These are phyloP conservation scores for Drosophila pallidifrons DNA, from an alignment of 1,140 invertebrate species.

Conservation along the genomic window DNA sequence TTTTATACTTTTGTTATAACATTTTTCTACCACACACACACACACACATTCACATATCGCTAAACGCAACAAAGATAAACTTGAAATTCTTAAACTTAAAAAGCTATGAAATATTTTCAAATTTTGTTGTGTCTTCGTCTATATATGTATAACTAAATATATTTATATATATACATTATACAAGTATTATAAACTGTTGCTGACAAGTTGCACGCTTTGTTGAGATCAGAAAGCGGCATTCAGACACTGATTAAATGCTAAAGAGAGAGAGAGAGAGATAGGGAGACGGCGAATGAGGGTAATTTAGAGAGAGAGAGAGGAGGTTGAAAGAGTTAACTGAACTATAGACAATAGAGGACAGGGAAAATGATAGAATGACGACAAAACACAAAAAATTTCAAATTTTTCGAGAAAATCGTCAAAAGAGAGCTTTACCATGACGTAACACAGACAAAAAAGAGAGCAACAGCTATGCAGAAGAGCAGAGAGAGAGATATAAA, in stretches of 20 bases:
- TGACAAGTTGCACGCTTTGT: conserved; percentile 14
- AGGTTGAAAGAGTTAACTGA: conserved; percentile 3
- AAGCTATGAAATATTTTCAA: conserved; percentile 5
- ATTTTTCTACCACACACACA: background rate
- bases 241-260: background rate
- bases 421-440: conserved; percentile 27
- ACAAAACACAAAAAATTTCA: conserved; percentile 8
- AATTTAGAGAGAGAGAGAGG: background rate
- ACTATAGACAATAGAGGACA: conserved; percentile 19
- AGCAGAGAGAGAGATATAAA: background rate
- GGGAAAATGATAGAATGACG: background rate
- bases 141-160: conserved; percentile 2
- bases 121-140: conserved; percentile 25
- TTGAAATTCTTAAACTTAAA: conserved; percentile 16
- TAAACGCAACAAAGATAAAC: conserved; percentile 15
- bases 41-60: conserved; percentile 36
- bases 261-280: background rate
- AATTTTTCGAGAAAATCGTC: conserved; percentile 22
- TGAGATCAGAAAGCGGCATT: conserved; percentile 9
- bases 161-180: conserved; percentile 11
- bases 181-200: conserved; percentile 10
- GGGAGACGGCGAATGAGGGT: too few species aligned
- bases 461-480: background rate
- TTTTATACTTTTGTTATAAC: background rate
- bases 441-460: background rate